Base-by-base conservation (phyloP, 1,140 invertebrate species). In the Medauroidea extradentata region DNA sequence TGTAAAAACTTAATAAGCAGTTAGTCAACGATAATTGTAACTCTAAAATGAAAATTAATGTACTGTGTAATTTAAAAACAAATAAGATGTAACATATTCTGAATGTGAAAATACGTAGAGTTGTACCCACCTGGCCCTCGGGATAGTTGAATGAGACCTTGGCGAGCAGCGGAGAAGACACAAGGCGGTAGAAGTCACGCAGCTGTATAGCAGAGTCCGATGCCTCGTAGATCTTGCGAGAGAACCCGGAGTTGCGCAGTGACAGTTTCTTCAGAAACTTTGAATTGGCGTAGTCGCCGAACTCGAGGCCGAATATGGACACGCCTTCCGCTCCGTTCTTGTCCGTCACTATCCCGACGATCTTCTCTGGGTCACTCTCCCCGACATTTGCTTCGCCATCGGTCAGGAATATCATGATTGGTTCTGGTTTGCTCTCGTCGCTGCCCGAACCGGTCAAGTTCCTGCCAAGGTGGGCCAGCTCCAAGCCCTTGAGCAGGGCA, bases 371-470 rank as follows among this genome's bases (percentile, higher is more conserved):
- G 4, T 54, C 29, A 3, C 38, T 43, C 8, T 11, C 8, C 9
- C 1, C 86, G 1, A 81, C 72, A 4, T 85, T 88, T 2, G 87
- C 78, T 60, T 88, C 79, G 38, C 88, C 88, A 69, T 90, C 88
- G 0, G 88, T 90, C 42, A 90, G 69, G 72, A 90, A 90, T 27
- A 90, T 80, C 7, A 90, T 81, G 48, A 89, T 79, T 0, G 85
- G 80, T 66, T 84, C 81, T 19, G 75, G 69, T 27, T 27, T 56
- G 16, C 19, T 3, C n/a, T n/a, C n/a, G 34, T 16, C n/a, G 16
- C n/a, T 7, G 16, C 11, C 16, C 11, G 29, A 34, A n/a, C n/a
- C n/a, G 11, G 29, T 34, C 29, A 34, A 11, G 3, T 39, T 41
- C 4, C 19, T 5, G 8, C 1, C 1, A 2, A 54, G 34, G 0